Evolutionary conservation across 2,113 vertebrate species (phyloP).

Genomic region (Vidua chalybeata): DNA sequence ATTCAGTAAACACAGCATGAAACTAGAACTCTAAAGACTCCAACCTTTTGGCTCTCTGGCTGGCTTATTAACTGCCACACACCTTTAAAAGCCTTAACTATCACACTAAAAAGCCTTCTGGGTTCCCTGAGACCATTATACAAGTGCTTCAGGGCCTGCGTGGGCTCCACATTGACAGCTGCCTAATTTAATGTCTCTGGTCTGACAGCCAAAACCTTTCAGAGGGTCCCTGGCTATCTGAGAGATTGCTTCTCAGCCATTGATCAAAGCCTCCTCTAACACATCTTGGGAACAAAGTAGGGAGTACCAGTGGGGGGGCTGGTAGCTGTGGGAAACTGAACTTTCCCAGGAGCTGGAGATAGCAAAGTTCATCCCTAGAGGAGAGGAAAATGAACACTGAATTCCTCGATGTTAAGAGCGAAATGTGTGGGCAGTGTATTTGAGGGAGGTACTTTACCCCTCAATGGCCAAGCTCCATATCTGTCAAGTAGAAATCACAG

Average conservation of each 20-base stretch:
- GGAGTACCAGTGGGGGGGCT: background rate
- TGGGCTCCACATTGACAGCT: conserved; percentile 1
- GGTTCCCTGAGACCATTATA: background rate
- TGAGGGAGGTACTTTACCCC: background rate
- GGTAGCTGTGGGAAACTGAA: conserved; percentile 47
- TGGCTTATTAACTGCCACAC: conserved; percentile 14
- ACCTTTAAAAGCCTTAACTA: conserved; percentile 21
- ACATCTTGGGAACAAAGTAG: background rate
- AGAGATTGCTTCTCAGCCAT: conserved; percentile 1
- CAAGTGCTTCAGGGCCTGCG: background rate
- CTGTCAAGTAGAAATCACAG: background rate
- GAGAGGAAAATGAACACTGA: background rate
- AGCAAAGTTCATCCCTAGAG: conserved; percentile 11
- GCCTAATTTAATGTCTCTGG: conserved; percentile 32
- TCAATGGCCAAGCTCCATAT: background rate
- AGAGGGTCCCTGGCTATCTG: background rate
- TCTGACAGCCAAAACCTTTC: conserved; percentile 31
- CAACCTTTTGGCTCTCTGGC: background rate
- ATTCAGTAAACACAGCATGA: conserved; percentile 21
- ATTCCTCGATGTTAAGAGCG: background rate
- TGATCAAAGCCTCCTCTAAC: conserved; percentile 28
- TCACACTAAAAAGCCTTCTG: conserved; percentile 13
- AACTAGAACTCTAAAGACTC: background rate
- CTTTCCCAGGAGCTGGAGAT: conserved; percentile 29
- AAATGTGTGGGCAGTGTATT: background rate